A percentile compares a stretch with the other conserved stretches of the same genome.
Conservation (phyloP, 2,888 invertebrate genomes). For the Cistogaster globosa region DNA sequence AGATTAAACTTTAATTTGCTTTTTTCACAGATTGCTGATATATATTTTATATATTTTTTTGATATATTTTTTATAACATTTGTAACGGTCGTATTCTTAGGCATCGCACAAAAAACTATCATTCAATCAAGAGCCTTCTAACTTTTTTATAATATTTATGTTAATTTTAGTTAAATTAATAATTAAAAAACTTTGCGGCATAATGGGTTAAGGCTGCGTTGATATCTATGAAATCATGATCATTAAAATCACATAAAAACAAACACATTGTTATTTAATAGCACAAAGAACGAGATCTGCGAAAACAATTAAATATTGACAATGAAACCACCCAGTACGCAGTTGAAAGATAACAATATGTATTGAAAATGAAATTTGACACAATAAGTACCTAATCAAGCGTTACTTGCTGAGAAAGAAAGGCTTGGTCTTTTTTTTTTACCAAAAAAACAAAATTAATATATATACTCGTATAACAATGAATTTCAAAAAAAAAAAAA, state of each 20-base stretch:
- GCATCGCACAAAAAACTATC: too few species aligned
- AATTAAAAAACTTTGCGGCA: neutral
- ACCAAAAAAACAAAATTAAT: neutral
- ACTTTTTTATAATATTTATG: neutral
- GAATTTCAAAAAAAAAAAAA: neutral
- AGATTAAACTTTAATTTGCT: too few species aligned
- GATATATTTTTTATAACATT: too few species aligned
- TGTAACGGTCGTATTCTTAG: too few species aligned
- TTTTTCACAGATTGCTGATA: too few species aligned
- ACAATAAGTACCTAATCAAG: slow-evolving; percentile 42
- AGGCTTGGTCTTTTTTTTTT: slow-evolving; percentile 31
- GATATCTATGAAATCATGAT: slow-evolving; percentile 41
- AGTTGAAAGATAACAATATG: neutral
- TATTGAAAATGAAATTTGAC: slow-evolving; percentile 10
- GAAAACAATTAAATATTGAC: slow-evolving; percentile 11
- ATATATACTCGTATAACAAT: too few species aligned
- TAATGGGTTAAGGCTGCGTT: slow-evolving; percentile 26
- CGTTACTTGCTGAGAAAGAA: slow-evolving; percentile 5
- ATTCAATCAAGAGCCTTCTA: too few species aligned
- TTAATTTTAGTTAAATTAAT: neutral
- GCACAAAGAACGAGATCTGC: slow-evolving; percentile 43
- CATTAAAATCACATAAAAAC: slow-evolving; percentile 37
- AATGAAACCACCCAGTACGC: slow-evolving; percentile 9
- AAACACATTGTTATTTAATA: slow-evolving; percentile 37
- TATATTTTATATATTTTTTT: too few species aligned